Conservation (phyloP, 2,888 invertebrate species). For the Thereva nobilitata region DNA sequence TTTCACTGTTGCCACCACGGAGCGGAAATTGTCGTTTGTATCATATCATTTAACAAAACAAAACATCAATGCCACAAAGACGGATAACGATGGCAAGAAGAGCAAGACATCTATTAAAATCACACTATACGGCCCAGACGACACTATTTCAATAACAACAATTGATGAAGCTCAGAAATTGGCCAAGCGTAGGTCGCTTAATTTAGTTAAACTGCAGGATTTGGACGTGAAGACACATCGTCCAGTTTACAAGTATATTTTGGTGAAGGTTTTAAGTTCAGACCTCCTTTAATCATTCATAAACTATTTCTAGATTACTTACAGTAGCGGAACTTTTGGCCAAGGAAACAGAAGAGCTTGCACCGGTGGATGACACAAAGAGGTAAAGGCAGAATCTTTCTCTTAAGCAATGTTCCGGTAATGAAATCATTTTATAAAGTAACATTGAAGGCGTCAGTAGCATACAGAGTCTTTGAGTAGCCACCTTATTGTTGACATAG, state of each 20-base stretch:
- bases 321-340: slow-evolving; percentile 67
- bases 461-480: no score
- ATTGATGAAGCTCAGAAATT: slow-evolving; percentile 72
- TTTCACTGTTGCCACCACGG: no score
- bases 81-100: slow-evolving; percentile 27
- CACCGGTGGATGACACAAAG: not conserved
- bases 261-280: not conserved
- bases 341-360: slow-evolving; percentile 58
- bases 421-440: not conserved
- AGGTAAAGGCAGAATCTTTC: not conserved
- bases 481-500: no score
- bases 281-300: slow-evolving; percentile 23
- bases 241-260: slow-evolving; percentile 66
- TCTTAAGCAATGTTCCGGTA: not conserved
- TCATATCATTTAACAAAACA: no score
- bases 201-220: slow-evolving; percentile 71
- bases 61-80: no score
- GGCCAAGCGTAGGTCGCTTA: slow-evolving; percentile 69
- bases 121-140: slow-evolving; percentile 66
- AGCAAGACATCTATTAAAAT: slow-evolving; percentile 59
- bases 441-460: no score
- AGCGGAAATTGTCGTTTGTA: no score
- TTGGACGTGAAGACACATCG: slow-evolving; percentile 69
- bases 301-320: slow-evolving; percentile 61
- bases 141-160: slow-evolving; percentile 64